Conservation (phyloP, 2,113 vertebrate species). For the Empidonax alnorum region DNA sequence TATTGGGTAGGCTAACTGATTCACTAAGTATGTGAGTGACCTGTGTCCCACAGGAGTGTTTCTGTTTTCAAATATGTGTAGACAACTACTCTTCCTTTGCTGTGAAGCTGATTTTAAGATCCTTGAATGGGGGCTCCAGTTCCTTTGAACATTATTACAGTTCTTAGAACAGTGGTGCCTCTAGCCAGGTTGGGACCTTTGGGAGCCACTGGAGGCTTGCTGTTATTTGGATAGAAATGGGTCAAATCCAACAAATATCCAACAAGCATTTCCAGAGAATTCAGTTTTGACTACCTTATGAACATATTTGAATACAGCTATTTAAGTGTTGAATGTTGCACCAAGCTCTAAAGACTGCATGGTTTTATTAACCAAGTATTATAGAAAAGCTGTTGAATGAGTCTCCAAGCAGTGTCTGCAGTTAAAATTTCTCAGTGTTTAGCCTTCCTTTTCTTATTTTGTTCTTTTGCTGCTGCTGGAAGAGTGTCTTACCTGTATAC, state of each 20-base stretch:
- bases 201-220: not conserved
- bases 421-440: not conserved
- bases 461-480: not conserved
- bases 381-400: not conserved
- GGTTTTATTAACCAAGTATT: not conserved
- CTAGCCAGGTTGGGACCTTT: not conserved
- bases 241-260: not conserved
- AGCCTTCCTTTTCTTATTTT: not conserved
- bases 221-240: not conserved
- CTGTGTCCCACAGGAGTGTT: not conserved
- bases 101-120: not conserved
- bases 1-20: not conserved
- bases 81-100: not conserved
- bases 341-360: not conserved
- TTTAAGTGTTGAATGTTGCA: not conserved
- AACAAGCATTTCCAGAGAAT: not conserved
- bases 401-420: not conserved
- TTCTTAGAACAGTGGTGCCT: not conserved
- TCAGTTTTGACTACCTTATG: not conserved
- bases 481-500: not conserved
- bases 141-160: not conserved
- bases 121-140: not conserved
- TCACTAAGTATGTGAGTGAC: accelerated
- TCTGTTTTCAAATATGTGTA: not conserved
- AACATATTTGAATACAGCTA: not conserved